Evolutionary conservation across 2,113 vertebrate species (phyloP), one percentile per base, ranked within the genome.

Genomic region (Odocoileus hemionus): DNA sequence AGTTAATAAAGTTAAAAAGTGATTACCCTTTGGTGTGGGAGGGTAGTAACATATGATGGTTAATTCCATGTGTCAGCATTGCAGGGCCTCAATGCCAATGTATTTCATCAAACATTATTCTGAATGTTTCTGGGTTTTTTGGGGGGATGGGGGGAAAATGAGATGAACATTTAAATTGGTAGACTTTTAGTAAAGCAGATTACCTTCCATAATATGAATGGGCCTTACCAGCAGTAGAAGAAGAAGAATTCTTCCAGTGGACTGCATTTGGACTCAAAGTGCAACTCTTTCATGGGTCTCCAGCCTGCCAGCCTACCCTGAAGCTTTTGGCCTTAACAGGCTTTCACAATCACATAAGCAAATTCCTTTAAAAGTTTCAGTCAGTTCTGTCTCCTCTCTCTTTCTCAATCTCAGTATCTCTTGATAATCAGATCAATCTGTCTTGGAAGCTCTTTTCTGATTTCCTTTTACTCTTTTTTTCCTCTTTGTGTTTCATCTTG

Each of bases 131-230:
- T 45, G 21, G 30, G 11, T 14, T 78, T 78, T 33, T 10, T 12
- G 7, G 33, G 5, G 0, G 7, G 2, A 19, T 17, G 12, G 21
- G 16, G 7, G 43, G 19, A 3, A 5, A 8, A 26, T 43, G 19
- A 89, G 21, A 80, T 15, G 60, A 79, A 95, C n/a, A 93, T 60
- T 74, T 79, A 94, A 86, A 80, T 10, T 45, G 57, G 33, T 45
- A 25, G 11, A 55, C 83, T 43, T 26, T 55, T 50, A 93, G 33
- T 45, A 84, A 64, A 88, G 76, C 13, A 39, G 26, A 76, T 79
- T 45, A 70, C 7, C 7, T 33, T 70, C 45, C 67, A 74, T 7
- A 84, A 39, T 15, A 36, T 60, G 52, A 89, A 28, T 30, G 3
- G 30, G 70, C 52, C 58, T 82, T 16, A 30, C 16, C 26, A 61